Base-by-base conservation (phyloP, 30 jellyfish, hydroid and myxozoan genomes). In the Phacellophora camtschatica region DNA sequence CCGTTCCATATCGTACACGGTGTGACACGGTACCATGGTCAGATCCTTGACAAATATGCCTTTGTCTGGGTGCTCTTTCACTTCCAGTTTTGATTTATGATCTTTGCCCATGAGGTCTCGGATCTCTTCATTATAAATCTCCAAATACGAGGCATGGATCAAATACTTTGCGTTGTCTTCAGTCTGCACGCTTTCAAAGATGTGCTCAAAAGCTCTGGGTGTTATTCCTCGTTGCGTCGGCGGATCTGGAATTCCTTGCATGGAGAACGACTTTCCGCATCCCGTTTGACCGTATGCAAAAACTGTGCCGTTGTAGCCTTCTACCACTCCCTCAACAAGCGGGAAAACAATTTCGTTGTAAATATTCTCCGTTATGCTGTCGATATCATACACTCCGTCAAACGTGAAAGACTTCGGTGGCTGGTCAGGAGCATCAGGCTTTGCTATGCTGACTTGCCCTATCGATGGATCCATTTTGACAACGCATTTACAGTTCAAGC, bases 281-380 rank as follows among this genome's bases (percentile, higher is more conserved):
- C 98, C 98, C 22, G 98, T 92, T 69, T 92, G 98, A 30, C 98
- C 98, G 77, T 92, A 92, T 1, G 98, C 98, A 61, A 92, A 92
- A 12, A 92, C 96, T 5, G 98, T 92, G 51, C 98, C 98, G 68
- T 92, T 92, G 73, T 92, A 92, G 27, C 98, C 98, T 74, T 92
- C 98, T 30, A 92, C 84, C 18, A 94, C 95, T 15, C 98, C 98
- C 29, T 92, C 98, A n/a, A 92, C 96, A 29, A 92, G 82, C 11
- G 98, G 98, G 41, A 75, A 92, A 0, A 89, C 94, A 9, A 92
- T 92, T 56, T 92, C 98, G 23, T 95, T 90, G 88, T 92, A 92
- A 33, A 92, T 84, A 51, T 74, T 77, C 82, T 92, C 98, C 23
- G 98, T 92, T 12, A 92, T 86, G 70, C 98, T 92, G 83, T 92